Conservation (phyloP, 2,113 vertebrate genomes). For the Oryctolagus cuniculus region mOryCun1.1 NC_091433.1:159088001-159088500, state of each 20-base stretch:
- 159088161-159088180: constrained; percentile 27
- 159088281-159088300: background rate
- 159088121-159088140: background rate
- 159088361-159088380: constrained; percentile 60
- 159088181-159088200: constrained; percentile 41
- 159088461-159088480: constrained; percentile 60
- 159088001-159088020: constrained; percentile 17
- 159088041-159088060: background rate
- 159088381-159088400: constrained; percentile 57
- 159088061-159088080: background rate
- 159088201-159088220: background rate
- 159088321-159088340: background rate
- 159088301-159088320: background rate
- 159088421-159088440: constrained; percentile 37
- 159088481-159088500: constrained; percentile 56
- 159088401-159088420: background rate
- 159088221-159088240: background rate
- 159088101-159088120: background rate
- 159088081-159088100: background rate
- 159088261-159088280: constrained; percentile 1
- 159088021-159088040: background rate
- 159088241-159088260: background rate
- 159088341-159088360: background rate
- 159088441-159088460: constrained; percentile 63
- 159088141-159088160: background rate